Percentiles rank a stretch among this genome's conserved stretches.
Evolutionary conservation across 2,113 vertebrate species (phyloP).

Genomic region (Pycnonotus jocosus): DNA sequence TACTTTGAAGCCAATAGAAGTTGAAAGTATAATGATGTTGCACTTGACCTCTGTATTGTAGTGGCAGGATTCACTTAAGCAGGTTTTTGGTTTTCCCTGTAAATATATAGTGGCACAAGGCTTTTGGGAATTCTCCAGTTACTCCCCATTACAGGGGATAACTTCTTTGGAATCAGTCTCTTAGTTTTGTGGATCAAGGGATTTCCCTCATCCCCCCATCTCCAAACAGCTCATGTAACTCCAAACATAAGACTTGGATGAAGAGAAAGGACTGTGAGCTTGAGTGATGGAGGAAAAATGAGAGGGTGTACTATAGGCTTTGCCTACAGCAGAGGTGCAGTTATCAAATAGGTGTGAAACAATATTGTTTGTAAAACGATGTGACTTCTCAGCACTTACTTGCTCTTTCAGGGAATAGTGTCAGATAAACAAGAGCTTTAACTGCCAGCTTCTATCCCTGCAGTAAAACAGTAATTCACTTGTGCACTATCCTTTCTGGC

Average conservation of each 20-base stretch:
- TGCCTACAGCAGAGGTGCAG: neutral
- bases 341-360: neutral
- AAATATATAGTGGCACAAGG: neutral
- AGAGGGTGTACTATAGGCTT: neutral
- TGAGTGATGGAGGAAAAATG: neutral
- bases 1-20: neutral
- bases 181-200: neutral
- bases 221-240: neutral
- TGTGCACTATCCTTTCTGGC: neutral
- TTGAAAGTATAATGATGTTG: neutral
- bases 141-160: neutral
- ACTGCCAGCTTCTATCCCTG: neutral
- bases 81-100: neutral
- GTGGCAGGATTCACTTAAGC: neutral
- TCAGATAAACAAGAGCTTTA: neutral
- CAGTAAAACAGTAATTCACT: neutral
- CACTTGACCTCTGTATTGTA: neutral
- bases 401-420: neutral
- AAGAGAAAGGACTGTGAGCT: neutral
- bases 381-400: neutral
- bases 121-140: neutral
- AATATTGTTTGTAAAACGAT: neutral
- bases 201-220: neutral
- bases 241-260: neutral
- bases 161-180: neutral